Percentiles rank a stretch among this genome's conserved stretches.
phyloP scores from a whole-genome alignment of 1,140 invertebrate species.

The Sinella curviseta region DNA sequence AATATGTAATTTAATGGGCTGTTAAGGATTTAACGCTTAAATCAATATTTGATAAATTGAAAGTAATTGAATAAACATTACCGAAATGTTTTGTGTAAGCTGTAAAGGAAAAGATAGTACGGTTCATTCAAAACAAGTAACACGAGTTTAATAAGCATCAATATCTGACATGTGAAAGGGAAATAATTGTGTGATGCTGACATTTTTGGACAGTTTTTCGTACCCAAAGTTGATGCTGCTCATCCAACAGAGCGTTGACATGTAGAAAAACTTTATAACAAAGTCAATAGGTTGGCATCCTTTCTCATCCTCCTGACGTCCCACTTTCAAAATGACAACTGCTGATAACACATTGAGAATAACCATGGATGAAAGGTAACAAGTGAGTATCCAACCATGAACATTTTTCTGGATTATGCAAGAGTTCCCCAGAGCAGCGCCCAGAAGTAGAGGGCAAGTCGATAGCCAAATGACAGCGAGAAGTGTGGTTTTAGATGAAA shows the following conservation, averaged over 20 bases:
- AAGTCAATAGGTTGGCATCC: slow-evolving; percentile 29
- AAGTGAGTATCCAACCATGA: slow-evolving; percentile 29
- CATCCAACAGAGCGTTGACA: slow-evolving; percentile 39
- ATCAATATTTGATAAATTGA: no score
- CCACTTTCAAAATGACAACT: slow-evolving; percentile 18
- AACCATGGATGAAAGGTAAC: slow-evolving; percentile 28
- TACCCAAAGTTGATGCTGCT: slow-evolving; percentile 31
- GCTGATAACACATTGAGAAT: slow-evolving; percentile 25
- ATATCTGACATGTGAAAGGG: no score
- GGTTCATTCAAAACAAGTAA: no score
- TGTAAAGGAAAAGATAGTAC: no score
- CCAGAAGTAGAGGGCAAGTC: slow-evolving; percentile 24
- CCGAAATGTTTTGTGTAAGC: slow-evolving; percentile 30
- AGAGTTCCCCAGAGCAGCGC: slow-evolving; percentile 22
- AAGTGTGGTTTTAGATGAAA: background rate
- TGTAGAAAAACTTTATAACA: slow-evolving; percentile 30
- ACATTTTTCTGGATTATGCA: slow-evolving; percentile 32
- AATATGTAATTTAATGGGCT: no score
- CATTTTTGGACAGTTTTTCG: no score
- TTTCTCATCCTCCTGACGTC: background rate
- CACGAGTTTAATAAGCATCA: no score
- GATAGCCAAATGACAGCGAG: slow-evolving; percentile 24
- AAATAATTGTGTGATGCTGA: no score
- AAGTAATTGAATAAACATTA: background rate
- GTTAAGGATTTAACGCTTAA: background rate